A percentile compares a stretch with the other conserved stretches of the same genome.
These are phyloP conservation scores for Dreissena rostriformis DNA, from an alignment of 1,140 invertebrate species.

Conservation along the genomic window DNA sequence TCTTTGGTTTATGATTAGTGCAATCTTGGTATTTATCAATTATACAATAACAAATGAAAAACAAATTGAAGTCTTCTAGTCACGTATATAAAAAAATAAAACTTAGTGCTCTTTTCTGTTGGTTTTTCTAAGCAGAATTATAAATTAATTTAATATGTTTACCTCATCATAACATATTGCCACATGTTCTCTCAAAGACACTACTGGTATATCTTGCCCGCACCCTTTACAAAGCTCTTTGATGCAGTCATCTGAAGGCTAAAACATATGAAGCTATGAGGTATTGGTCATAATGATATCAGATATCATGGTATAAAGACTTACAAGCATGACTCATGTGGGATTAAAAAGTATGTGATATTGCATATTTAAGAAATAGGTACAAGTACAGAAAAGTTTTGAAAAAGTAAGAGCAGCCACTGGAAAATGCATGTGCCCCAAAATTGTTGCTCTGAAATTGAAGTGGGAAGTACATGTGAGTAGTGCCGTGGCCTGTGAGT, in stretches of 20 bases:
- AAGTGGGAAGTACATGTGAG: too few species aligned
- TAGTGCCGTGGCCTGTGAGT: too few species aligned
- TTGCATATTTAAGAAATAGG: not conserved
- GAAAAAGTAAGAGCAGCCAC: not conserved
- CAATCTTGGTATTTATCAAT: too few species aligned
- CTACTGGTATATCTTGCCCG: conserved; percentile 10
- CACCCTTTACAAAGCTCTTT: conserved; percentile 24
- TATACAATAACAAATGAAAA: too few species aligned
- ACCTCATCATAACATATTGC: conserved; percentile 3
- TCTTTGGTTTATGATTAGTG: too few species aligned
- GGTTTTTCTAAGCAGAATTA: not conserved
- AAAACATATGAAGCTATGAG: not conserved
- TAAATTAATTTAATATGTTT: not conserved
- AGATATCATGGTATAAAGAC: too few species aligned
- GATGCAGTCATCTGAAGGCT: conserved; percentile 22
- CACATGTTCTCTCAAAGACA: conserved; percentile 14
- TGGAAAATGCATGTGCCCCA: not conserved
- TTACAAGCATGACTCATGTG: not conserved
- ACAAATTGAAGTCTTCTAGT: not conserved
- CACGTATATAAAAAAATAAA: not conserved
- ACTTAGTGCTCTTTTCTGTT: not conserved
- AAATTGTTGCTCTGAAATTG: too few species aligned
- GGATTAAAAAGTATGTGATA: not conserved
- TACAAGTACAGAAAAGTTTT: not conserved
- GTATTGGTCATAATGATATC: not conserved